Evolutionary conservation across 2,888 invertebrate species (phyloP).

Genomic region (Meiosimyza platycephala): DNA sequence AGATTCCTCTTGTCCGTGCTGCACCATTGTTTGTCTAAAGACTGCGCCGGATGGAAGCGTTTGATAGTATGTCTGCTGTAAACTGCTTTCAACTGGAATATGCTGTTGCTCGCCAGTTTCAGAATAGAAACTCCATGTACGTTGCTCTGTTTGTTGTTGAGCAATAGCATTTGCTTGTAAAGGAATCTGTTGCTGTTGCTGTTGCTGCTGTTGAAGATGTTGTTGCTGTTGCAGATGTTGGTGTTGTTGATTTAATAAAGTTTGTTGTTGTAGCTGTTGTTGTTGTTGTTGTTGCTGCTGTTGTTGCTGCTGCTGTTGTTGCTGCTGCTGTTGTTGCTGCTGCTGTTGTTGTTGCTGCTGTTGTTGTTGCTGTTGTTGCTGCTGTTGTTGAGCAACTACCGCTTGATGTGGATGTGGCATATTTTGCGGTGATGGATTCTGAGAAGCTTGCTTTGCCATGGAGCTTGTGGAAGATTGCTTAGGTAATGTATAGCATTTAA

Average conservation of each 20-base stretch:
- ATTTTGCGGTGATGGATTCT: conserved; percentile 60
- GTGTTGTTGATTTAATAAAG: conserved; percentile 51
- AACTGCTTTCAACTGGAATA: conserved; percentile 58
- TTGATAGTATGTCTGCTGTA: conserved; percentile 63
- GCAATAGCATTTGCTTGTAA: conserved; percentile 57
- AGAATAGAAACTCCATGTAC: conserved; percentile 65
- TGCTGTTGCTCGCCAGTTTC: conserved; percentile 58
- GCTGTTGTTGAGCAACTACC: conserved; percentile 40
- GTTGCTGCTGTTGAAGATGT: conserved; percentile 41
- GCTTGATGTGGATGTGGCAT: conserved; percentile 48
- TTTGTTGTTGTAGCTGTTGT: conserved; percentile 47
- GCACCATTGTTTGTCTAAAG: conserved; percentile 65
- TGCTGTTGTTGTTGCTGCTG: conserved; percentile 48
- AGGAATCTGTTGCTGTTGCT: conserved; percentile 44
- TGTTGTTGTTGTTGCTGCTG: conserved; percentile 46
- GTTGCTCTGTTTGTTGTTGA: conserved; percentile 64
- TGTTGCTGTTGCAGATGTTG: conserved; percentile 42
- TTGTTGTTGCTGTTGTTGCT: conserved; percentile 42
- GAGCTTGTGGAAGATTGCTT: conserved; percentile 56
- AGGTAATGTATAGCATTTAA: conserved; percentile 63
- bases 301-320: conserved; percentile 48
- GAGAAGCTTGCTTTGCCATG: conserved; percentile 54
- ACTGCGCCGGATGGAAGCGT: conserved; percentile 63
- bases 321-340: conserved; percentile 48
- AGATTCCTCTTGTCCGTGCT: conserved; percentile 63